Percentiles rank a stretch among this genome's conserved stretches.
Conservation (phyloP, 2,888 invertebrate species). For the Andrena minutula region DNA sequence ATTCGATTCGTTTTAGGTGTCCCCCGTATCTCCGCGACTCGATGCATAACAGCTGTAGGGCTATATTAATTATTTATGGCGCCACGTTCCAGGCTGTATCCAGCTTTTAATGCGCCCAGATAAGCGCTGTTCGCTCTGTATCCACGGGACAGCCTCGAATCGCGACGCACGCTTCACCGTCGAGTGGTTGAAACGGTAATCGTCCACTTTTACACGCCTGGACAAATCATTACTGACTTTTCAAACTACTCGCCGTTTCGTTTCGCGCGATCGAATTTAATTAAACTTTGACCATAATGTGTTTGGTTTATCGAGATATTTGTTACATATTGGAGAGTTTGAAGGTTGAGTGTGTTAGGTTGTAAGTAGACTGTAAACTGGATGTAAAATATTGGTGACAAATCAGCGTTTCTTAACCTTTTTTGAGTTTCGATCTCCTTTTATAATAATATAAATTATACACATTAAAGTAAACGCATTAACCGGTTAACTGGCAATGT, state of each 20-base stretch:
- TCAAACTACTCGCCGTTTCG: not conserved
- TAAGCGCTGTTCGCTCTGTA: not conserved
- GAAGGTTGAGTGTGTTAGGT: too few relatives aligned
- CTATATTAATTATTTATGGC: conserved; percentile 40
- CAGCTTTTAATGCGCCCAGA: conserved; percentile 27
- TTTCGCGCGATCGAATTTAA: not conserved
- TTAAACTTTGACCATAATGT: not conserved
- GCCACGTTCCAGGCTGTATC: conserved; percentile 22
- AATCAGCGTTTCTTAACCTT: too few relatives aligned
- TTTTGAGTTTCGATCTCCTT: too few relatives aligned
- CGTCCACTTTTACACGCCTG: not conserved
- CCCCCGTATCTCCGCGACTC: conserved; percentile 23
- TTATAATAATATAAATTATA: too few relatives aligned
- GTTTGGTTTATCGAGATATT: too few relatives aligned
- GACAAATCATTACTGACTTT: not conserved
- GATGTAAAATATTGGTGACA: too few relatives aligned
- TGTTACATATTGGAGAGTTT: too few relatives aligned
- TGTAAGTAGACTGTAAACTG: too few relatives aligned
- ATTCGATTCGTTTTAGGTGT: conserved; percentile 27
- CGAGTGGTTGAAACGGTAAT: not conserved
- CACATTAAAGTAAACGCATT: too few relatives aligned
- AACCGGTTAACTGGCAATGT: too few relatives aligned
- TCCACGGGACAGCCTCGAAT: not conserved
- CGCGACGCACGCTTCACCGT: not conserved
- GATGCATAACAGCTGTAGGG: not conserved